Conservation (phyloP, 2,113 vertebrate species). For the Microcebus lehilahytsara region DNA sequence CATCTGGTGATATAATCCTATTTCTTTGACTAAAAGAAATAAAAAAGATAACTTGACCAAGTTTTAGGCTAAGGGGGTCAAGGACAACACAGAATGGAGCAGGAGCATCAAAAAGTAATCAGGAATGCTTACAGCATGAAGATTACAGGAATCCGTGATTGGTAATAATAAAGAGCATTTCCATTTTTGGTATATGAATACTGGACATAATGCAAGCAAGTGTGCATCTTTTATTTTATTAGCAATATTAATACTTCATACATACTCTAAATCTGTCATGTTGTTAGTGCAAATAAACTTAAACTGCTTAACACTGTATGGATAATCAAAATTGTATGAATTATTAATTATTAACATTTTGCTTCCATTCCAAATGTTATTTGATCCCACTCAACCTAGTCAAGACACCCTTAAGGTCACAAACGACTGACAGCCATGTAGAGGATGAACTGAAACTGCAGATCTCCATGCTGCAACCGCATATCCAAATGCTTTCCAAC, state of each 20-base stretch:
- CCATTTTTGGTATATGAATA: neutral
- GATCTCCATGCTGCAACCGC: too few species aligned
- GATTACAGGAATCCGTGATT: neutral
- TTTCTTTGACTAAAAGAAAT: neutral
- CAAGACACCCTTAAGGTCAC: too few species aligned
- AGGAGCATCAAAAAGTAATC: neutral
- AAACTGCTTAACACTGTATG: neutral
- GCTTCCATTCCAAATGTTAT: neutral
- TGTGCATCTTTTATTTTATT: neutral
- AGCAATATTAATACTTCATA: conserved; percentile 25
- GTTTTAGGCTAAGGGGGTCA: neutral
- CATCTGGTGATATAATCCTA: neutral
- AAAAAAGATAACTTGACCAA: neutral
- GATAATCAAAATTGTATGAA: neutral
- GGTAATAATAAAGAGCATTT: neutral
- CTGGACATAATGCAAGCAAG: neutral
- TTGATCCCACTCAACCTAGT: neutral
- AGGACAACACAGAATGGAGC: neutral
- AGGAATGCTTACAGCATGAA: neutral
- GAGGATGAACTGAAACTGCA: too few species aligned
- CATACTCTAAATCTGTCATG: neutral
- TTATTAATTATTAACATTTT: neutral
- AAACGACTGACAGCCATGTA: too few species aligned
- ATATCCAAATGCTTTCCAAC: too few species aligned
- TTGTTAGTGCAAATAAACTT: neutral